Evolutionary conservation across 2,113 vertebrate species (phyloP).

Genomic region (Mirza zaza): DNA sequence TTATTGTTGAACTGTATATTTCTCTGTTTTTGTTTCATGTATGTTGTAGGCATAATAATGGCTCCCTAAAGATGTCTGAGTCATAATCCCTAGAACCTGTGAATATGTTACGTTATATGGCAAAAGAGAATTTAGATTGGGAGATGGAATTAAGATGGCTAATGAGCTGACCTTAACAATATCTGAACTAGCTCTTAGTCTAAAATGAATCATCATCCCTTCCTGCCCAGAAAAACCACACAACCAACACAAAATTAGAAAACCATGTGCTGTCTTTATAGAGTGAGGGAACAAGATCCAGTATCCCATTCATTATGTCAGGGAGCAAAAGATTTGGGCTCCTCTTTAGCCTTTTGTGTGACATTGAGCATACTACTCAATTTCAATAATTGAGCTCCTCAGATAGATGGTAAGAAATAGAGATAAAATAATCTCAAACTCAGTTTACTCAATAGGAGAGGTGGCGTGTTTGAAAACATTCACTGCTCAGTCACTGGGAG

Average conservation of each 20-base stretch:
- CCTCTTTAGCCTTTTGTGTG: constrained; percentile 32
- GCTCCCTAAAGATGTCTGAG: not conserved
- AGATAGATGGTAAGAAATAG: not conserved
- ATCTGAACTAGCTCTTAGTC: constrained; percentile 12
- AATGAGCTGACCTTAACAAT: constrained; percentile 26
- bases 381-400: not conserved
- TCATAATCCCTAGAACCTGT: not conserved
- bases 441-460: not conserved
- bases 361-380: not conserved
- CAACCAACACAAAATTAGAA: constrained; percentile 44
- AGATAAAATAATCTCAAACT: not conserved
- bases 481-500: constrained; percentile 6
- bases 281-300: not conserved
- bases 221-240: constrained; percentile 24
- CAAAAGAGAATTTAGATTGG: constrained; percentile 39
- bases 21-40: constrained; percentile 25
- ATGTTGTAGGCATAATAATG: not conserved
- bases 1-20: constrained; percentile 13
- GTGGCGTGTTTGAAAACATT: constrained; percentile 36
- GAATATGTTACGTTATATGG: not conserved
- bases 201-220: constrained; percentile 42
- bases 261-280: not conserved
- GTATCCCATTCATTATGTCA: constrained; percentile 34
- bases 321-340: not conserved
- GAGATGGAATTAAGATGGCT: constrained; percentile 37